Evolutionary conservation across 2,113 vertebrate species (phyloP).

Genomic region (Leucoraja erinaceus): DNA sequence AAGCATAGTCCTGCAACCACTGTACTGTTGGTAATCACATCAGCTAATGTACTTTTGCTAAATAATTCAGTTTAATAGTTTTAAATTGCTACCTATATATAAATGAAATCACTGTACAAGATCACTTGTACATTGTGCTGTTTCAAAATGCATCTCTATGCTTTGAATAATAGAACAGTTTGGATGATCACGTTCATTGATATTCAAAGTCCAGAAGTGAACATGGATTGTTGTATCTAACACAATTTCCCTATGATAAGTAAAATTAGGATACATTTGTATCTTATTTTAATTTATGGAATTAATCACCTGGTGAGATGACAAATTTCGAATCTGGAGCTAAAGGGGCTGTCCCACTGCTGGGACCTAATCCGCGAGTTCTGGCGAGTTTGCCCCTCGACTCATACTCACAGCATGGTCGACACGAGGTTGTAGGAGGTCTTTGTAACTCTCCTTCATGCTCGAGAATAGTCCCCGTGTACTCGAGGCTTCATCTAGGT

Average conservation of each 20-base stretch:
- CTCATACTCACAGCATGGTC: too few relatives aligned
- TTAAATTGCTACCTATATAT: background rate
- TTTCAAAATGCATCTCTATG: background rate
- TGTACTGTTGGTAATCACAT: background rate
- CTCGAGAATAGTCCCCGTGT: too few relatives aligned
- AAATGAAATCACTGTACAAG: background rate
- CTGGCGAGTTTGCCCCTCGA: too few relatives aligned
- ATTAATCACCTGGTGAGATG: background rate
- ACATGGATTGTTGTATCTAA: slow-evolving; percentile 3
- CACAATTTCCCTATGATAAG: background rate
- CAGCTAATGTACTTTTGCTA: slow-evolving; percentile 3
- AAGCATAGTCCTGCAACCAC: background rate
- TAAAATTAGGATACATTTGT: background rate
- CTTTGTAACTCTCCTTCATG: too few relatives aligned
- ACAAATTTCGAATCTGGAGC: background rate
- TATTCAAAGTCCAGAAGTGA: background rate
- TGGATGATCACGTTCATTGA: background rate
- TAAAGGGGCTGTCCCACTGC: too few relatives aligned
- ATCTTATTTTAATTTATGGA: background rate
- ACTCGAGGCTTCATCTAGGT: too few relatives aligned
- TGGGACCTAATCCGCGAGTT: too few relatives aligned
- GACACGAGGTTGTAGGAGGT: too few relatives aligned
- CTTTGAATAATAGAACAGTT: background rate
- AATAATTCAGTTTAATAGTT: background rate
- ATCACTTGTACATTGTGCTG: background rate